Evolutionary conservation across 2,888 invertebrate genomes (phyloP).

Genomic region (Trissolcus brochymenae): DNA sequence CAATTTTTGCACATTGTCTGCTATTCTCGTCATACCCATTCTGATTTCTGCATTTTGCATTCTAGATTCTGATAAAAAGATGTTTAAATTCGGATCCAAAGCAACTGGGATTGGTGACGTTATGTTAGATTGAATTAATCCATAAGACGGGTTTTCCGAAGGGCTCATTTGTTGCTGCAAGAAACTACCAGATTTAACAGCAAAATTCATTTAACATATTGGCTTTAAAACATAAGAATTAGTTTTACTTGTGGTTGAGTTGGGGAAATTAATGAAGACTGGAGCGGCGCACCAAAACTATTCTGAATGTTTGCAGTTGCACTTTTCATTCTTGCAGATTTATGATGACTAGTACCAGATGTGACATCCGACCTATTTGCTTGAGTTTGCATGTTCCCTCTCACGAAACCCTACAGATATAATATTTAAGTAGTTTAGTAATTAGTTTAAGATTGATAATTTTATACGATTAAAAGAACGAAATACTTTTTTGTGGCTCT

Average conservation of each 20-base stretch:
- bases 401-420: slow-evolving; percentile 16
- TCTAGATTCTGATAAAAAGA: slow-evolving; percentile 80
- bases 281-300: slow-evolving; percentile 54
- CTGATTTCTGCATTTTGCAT: slow-evolving; percentile 83
- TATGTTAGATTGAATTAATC: slow-evolving; percentile 62
- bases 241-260: slow-evolving; percentile 56
- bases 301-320: slow-evolving; percentile 43
- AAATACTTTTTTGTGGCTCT: slow-evolving; percentile 16
- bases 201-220: neutral
- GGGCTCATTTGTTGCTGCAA: slow-evolving; percentile 65
- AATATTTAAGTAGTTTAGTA: neutral
- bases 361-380: slow-evolving; percentile 21
- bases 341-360: slow-evolving; percentile 31
- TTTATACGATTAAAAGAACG: neutral
- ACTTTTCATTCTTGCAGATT: slow-evolving; percentile 49
- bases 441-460: neutral
- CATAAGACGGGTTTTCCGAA: slow-evolving; percentile 67
- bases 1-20: slow-evolving; percentile 81
- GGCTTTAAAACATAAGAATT: neutral
- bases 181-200: slow-evolving; percentile 18
- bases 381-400: slow-evolving; percentile 26
- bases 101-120: slow-evolving; percentile 65
- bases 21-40: slow-evolving; percentile 81
- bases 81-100: slow-evolving; percentile 77
- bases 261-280: slow-evolving; percentile 34